Conservation (phyloP, 2,113 vertebrate species). For the Elaphurus davidianus region DNA sequence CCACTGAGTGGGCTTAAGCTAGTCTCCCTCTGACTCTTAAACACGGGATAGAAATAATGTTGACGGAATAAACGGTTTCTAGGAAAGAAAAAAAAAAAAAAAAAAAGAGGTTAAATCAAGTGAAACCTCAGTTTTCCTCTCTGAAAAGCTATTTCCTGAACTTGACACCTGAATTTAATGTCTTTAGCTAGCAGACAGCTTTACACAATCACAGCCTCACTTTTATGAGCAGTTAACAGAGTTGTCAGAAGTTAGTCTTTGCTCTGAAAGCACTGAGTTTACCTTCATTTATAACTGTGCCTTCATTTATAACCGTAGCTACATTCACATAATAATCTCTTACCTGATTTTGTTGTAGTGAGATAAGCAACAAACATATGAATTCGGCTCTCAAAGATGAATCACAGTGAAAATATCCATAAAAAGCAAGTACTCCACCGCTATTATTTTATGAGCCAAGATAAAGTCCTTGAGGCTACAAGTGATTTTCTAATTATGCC, state of each 20-base stretch:
- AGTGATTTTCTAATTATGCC: background rate
- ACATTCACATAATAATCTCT: background rate
- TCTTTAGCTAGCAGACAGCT: background rate
- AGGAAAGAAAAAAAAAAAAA: rapidly evolving
- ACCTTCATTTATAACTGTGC: background rate
- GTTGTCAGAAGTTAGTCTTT: background rate
- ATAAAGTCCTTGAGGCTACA: background rate
- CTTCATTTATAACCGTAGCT: slow-evolving; percentile 1
- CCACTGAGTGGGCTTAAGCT: background rate
- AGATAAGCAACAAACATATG: background rate
- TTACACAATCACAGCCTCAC: background rate
- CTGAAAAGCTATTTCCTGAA: background rate
- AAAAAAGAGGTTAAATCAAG: background rate
- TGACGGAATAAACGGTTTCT: background rate
- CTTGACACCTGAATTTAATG: background rate
- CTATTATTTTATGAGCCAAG: background rate
- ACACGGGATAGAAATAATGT: background rate
- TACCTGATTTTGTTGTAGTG: background rate
- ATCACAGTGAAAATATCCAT: background rate
- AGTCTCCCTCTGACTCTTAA: background rate
- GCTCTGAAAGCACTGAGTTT: background rate
- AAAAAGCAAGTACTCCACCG: background rate
- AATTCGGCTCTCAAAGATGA: background rate
- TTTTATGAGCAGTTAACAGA: background rate
- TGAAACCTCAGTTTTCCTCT: background rate